Base-by-base conservation (phyloP, 2,888 invertebrate genomes). In the Drosophila eohydei region DNA sequence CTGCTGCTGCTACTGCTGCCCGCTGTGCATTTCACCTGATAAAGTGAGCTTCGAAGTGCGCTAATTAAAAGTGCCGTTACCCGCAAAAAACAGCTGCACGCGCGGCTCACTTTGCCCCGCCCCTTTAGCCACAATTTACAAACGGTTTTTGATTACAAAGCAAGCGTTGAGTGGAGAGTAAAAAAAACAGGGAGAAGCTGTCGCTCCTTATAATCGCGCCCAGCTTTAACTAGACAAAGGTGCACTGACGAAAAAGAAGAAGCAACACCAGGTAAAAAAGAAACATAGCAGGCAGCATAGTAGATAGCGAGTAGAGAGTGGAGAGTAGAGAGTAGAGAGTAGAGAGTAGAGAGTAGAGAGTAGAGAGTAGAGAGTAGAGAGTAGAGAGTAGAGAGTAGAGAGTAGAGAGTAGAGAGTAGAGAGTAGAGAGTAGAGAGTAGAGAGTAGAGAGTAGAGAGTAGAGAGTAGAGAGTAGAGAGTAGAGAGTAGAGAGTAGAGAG, bases 61-160 rank as follows among this genome's bases (percentile, higher is more conserved):
- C 80, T 81, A 81, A 81, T 81, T 81, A 81, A 81, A 81, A 82
- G 71, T 62, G 65, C 65, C 72, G 68, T 66, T 78, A 59, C 66
- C 80, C 66, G 38, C 62, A 75, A 66, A 70, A 54, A 54, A 26
- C 64, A 66, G 60, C 69, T 56, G 38, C 60, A 34, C 28, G 48
- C 61, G 43, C 60, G 30, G 26, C 36, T 38, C 26, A 14, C 44
- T n/a, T 16, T 21, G 2, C 44, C 38, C 32, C 48, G 40, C 46
- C 46, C 54, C 40, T 4, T 14, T 14, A 21, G 40, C 54, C 52
- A n/a, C 75, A 61, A 40, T 80, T 71, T 63, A 75, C 80, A 75
- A 74, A 72, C 79, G 72, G 80, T 68, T 82, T 77, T 63, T 78
- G 74, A 79, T 71, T 68, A 74, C 81, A 74, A 68, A 69, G 63